Percentiles rank a stretch among this genome's conserved stretches.
These are phyloP conservation scores for Euura saliciscinereae DNA, from an alignment of 1,140 invertebrate species.

Conservation along the genomic window DNA sequence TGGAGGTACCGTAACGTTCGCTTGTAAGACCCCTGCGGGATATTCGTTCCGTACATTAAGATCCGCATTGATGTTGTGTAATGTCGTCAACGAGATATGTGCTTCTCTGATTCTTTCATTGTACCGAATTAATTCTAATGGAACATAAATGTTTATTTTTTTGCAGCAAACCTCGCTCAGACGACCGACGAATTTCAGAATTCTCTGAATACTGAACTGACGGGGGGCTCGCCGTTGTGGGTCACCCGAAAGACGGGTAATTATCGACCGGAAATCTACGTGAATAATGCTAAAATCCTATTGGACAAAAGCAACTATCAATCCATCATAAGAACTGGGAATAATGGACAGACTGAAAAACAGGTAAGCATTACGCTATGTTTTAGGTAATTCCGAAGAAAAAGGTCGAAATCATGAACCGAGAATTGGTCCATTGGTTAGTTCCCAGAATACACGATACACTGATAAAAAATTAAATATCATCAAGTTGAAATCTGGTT, in stretches of 20 bases:
- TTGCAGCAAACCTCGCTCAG: constrained; percentile 73
- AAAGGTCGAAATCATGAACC: too few species aligned
- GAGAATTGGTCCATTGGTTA: too few species aligned
- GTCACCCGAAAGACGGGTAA: constrained; percentile 68
- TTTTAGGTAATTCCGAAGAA: not conserved
- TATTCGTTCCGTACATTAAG: too few species aligned
- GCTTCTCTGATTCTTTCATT: too few species aligned
- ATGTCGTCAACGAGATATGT: too few species aligned
- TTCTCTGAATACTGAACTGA: constrained; percentile 74
- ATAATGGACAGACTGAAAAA: constrained; percentile 64
- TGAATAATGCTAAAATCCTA: constrained; percentile 81
- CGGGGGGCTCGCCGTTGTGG: constrained; percentile 82
- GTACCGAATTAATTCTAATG: too few species aligned
- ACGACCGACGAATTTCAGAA: constrained; percentile 70
- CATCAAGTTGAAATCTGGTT: too few species aligned
- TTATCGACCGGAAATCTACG: constrained; percentile 70
- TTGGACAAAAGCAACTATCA: constrained; percentile 72
- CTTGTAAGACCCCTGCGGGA: too few species aligned
- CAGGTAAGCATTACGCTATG: constrained; percentile 64
- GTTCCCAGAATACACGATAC: too few species aligned
- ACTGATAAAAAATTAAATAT: too few species aligned
- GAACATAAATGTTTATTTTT: constrained; percentile 30
- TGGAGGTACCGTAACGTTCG: too few species aligned
- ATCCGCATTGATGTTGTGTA: too few species aligned
- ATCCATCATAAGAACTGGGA: constrained; percentile 43